phyloP scores from a whole-genome alignment of 2,113 vertebrate species.

The Gymnogyps californianus region DNA sequence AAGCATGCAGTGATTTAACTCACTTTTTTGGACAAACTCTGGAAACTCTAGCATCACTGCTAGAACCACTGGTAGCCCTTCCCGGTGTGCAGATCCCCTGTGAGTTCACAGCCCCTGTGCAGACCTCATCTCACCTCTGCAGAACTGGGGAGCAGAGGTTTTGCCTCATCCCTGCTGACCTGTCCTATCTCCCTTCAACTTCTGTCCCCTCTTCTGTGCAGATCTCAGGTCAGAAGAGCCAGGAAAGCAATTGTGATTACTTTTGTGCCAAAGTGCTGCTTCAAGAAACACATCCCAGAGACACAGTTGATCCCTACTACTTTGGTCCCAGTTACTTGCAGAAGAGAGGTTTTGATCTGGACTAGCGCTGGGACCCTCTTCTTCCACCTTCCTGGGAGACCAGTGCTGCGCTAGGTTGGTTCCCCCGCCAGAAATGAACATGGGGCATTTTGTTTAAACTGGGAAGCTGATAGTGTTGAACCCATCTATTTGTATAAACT shows the following conservation, averaged over 20 bases:
- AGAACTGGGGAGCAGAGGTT: neutral
- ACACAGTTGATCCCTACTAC: neutral
- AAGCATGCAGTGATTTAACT: neutral
- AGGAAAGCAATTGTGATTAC: neutral
- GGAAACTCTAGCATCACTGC: neutral
- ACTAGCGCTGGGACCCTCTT: neutral
- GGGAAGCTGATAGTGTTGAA: conserved; percentile 32
- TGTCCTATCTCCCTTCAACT: neutral
- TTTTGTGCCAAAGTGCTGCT: neutral
- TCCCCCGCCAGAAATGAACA: neutral
- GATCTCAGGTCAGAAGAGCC: neutral
- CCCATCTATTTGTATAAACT: conserved; percentile 26
- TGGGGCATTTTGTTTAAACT: neutral
- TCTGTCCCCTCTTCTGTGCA: neutral
- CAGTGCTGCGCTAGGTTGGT: neutral
- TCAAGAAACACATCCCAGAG: neutral
- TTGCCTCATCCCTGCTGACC: neutral
- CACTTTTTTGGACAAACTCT: neutral
- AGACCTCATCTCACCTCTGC: neutral
- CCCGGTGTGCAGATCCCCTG: neutral
- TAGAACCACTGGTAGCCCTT: neutral
- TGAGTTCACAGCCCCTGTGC: neutral
- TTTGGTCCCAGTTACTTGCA: neutral
- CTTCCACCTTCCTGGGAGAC: neutral
- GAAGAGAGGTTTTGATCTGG: neutral